Conservation (phyloP, 2,113 vertebrate species). For the Grammomys surdaster region DNA sequence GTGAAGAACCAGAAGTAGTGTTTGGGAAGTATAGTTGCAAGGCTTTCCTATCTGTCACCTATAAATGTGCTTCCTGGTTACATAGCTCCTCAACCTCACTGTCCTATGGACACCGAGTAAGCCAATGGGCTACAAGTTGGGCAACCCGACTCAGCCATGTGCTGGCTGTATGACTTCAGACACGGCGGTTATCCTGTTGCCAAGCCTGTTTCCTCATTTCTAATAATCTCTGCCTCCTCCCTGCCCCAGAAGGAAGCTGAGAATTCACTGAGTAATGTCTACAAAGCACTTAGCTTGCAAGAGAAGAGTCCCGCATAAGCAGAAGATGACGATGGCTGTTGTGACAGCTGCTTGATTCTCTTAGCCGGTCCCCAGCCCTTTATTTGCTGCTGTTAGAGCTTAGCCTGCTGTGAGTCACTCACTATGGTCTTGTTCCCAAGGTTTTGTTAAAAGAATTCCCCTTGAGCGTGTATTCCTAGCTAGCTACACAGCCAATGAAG, state of each 20-base stretch:
- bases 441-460: constrained; percentile 54
- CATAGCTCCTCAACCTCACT: background rate
- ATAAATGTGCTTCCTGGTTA: background rate
- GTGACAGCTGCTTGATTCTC: constrained; percentile 73
- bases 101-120: background rate
- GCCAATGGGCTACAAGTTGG: constrained; percentile 4
- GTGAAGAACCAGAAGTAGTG: background rate
- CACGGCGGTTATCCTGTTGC: constrained; percentile 16
- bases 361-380: constrained; percentile 43
- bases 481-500: background rate
- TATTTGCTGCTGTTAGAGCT: constrained; percentile 43
- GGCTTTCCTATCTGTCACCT: background rate
- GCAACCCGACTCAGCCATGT: constrained; percentile 13
- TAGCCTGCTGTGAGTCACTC: constrained; percentile 68
- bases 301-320: constrained; percentile 52
- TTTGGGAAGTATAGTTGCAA: background rate
- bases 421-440: constrained; percentile 41
- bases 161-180: constrained; percentile 13
- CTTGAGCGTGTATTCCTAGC: constrained; percentile 9
- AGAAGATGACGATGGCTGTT: constrained; percentile 67
- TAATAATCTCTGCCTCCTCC: constrained; percentile 69
- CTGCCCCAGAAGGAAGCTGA: constrained; percentile 69
- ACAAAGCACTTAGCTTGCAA: constrained; percentile 70
- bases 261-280: constrained; percentile 75
- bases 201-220: constrained; percentile 66